Evolutionary conservation across 1,140 invertebrate species (phyloP).

Genomic region (Formica selysi): DNA sequence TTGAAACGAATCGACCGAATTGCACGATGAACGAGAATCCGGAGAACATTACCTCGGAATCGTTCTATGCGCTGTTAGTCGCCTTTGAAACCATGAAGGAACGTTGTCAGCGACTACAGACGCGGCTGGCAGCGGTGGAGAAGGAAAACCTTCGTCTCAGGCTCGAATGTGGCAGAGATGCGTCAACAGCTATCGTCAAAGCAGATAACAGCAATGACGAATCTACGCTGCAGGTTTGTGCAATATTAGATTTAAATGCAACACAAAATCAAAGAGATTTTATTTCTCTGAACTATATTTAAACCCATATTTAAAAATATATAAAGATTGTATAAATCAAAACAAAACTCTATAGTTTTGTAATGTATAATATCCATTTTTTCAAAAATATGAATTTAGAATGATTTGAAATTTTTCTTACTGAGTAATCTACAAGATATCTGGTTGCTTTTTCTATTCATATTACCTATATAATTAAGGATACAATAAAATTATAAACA

Average conservation of each 20-base stretch:
- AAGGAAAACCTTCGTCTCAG: conserved; percentile 91
- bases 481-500: neutral
- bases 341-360: too few relatives aligned
- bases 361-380: too few relatives aligned
- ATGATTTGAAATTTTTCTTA: neutral
- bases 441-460: neutral
- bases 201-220: conserved; percentile 60
- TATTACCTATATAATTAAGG: neutral
- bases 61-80: conserved; percentile 89
- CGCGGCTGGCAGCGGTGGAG: conserved; percentile 89
- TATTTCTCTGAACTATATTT: too few relatives aligned
- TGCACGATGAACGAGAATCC: conserved; percentile 47
- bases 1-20: neutral
- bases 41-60: conserved; percentile 75
- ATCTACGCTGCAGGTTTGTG: conserved; percentile 72
- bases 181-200: conserved; percentile 54
- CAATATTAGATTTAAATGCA: neutral
- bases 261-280: neutral
- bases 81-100: conserved; percentile 93
- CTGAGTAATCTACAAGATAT: neutral
- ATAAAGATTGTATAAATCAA: neutral
- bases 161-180: conserved; percentile 85
- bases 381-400: neutral
- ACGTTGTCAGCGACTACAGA: conserved; percentile 91
- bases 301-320: neutral